phyloP scores from a whole-genome alignment of 2,888 invertebrate species.

The Scelioninae gen. 1 region DNA sequence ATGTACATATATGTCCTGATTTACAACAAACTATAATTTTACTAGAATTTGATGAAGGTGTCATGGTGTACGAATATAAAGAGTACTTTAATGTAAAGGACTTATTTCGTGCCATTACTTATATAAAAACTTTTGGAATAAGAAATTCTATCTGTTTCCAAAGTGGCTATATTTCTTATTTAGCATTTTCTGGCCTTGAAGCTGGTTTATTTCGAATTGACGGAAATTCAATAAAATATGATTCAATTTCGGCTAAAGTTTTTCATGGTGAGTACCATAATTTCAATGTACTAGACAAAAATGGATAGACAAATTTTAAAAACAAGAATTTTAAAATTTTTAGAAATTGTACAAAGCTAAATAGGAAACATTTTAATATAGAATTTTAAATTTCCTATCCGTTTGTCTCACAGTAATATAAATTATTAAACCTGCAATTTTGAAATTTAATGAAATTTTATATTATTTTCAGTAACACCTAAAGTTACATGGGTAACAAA shows the following conservation, averaged over 20 bases:
- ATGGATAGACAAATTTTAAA: too few relatives aligned
- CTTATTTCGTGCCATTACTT: slow-evolving; percentile 69
- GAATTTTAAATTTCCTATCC: too few relatives aligned
- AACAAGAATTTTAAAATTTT: too few relatives aligned
- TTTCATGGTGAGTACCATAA: slow-evolving; percentile 59
- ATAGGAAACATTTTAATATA: too few relatives aligned
- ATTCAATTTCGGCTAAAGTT: slow-evolving; percentile 70
- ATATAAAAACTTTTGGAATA: slow-evolving; percentile 71
- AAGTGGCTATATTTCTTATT: slow-evolving; percentile 76
- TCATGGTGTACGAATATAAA: slow-evolving; percentile 75
- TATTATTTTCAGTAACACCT: slow-evolving; percentile 70
- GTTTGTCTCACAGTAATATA: too few relatives aligned
- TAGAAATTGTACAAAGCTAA: too few relatives aligned
- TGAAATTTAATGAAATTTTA: background rate
- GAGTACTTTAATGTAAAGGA: slow-evolving; percentile 58
- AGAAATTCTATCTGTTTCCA: slow-evolving; percentile 77
- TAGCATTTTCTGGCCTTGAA: slow-evolving; percentile 75
- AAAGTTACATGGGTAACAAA: slow-evolving; percentile 74
- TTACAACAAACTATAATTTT: slow-evolving; percentile 44
- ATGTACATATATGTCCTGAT: slow-evolving; percentile 74
- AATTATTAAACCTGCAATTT: too few relatives aligned
- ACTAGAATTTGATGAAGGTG: slow-evolving; percentile 53
- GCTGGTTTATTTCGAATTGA: slow-evolving; percentile 73
- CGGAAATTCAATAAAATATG: slow-evolving; percentile 73
- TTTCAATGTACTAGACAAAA: too few relatives aligned